Percentiles rank a stretch among this genome's conserved stretches.
Conservation (phyloP, 2,113 vertebrate species). For the Lepisosteus osseus region DNA sequence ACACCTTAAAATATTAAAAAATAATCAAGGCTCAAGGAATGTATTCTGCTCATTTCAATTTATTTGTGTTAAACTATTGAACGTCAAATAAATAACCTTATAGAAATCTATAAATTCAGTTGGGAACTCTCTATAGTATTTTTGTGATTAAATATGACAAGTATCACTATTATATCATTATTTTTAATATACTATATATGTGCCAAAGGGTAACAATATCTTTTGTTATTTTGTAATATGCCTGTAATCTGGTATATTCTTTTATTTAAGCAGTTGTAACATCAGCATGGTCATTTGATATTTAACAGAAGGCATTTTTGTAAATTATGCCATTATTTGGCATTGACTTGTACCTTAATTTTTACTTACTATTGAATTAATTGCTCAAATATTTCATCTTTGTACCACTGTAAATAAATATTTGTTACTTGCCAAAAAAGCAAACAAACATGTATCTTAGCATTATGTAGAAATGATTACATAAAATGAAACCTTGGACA, state of each 20-base stretch:
- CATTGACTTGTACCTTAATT: conserved; percentile 83
- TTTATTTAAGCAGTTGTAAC: conserved; percentile 67
- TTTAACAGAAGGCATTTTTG: conserved; percentile 63
- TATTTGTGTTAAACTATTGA: not conserved
- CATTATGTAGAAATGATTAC: conserved; percentile 8
- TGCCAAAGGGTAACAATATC: conserved; percentile 76
- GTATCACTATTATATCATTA: conserved; percentile 2
- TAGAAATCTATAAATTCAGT: too few species aligned
- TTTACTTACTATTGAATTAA: conserved; percentile 40
- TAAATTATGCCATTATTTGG: conserved; percentile 81
- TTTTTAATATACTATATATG: conserved; percentile 24
- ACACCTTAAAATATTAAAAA: not conserved
- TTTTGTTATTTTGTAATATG: conserved; percentile 27
- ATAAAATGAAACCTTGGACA: not conserved
- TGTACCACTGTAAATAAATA: conserved; percentile 28
- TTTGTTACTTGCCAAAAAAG: conserved; percentile 19
- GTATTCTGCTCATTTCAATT: not conserved
- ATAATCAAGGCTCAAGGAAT: not conserved
- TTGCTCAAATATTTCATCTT: conserved; percentile 60
- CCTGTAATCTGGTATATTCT: conserved; percentile 54
- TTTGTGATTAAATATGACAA: conserved; percentile 3
- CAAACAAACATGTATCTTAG: conserved; percentile 5
- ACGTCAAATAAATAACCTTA: not conserved
- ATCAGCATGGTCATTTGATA: conserved; percentile 81
- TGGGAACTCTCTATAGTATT: not conserved